Evolutionary conservation across 2,888 invertebrate genomes (phyloP), one percentile per base, ranked within the genome.

Genomic region (Acleris literana): DNA sequence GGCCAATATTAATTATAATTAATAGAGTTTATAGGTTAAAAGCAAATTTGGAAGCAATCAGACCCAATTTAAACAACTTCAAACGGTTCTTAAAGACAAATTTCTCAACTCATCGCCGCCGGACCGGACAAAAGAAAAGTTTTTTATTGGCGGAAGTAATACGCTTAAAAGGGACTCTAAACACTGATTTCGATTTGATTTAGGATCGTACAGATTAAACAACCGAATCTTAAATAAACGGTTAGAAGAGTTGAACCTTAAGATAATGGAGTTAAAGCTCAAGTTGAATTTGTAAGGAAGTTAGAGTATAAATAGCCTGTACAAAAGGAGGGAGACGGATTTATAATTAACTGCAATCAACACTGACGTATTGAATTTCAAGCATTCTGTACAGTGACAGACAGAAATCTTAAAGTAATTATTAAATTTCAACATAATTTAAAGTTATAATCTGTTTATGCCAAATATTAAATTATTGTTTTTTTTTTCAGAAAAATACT

Each of bases 271-370:
- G 51, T 70, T 13, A 78, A 67, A 71, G 71, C 57, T 56, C 60
- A 70, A 65, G 72, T 70, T 49, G 54, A 66, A 53, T 22, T 25
- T 16, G 57, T 29, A 2, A 13, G 20, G 29, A 55, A 66, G 71
- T 74, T 68, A 71, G 74, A 69, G 70, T 82, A 78, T 83, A 88
- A 89, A 90, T 90, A 91, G 86, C 81, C 74, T 70, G 76, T 82
- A 89, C 91, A 88, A 91, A 89, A 81, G 84, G 85, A 88, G 89
- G 89, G 90, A 80, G 89, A 89, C 87, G 88, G 81, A 86, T 90
- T 89, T 92, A 92, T 92, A 92, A 92, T 92, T 92, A 92, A 92
- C 92, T 92, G 92, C 90, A 91, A 92, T 92, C 92, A 92, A 91
- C 90, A 88, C 91, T 90, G 88, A 88, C 88, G 88, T 88, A 92